These are phyloP conservation scores for Antrozous pallidus DNA, from an alignment of 2,797 vertebrate species.

Conservation along the genomic window DNA sequence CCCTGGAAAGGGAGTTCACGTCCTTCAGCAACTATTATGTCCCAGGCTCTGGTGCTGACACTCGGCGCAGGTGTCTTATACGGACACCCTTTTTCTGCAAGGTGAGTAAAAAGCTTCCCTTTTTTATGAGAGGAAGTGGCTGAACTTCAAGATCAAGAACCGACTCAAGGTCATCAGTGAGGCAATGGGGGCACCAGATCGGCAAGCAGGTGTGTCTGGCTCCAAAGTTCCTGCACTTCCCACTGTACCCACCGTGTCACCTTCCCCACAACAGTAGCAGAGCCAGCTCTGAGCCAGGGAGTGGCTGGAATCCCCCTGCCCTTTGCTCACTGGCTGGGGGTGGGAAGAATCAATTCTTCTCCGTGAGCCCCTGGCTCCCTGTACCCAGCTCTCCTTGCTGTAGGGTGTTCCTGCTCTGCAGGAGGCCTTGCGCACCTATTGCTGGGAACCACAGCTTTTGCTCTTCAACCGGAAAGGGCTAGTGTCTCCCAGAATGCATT, in stretches of 20 bases:
- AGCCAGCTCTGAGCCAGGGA: neutral
- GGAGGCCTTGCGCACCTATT: too few species aligned
- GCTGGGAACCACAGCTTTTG: neutral
- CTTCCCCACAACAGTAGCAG: neutral
- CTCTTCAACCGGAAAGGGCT: neutral
- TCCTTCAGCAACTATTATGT: neutral
- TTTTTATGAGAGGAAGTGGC: neutral
- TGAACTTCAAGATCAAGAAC: neutral
- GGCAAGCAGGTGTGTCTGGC: neutral
- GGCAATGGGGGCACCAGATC: too few species aligned
- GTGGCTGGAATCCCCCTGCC: fast-evolving
- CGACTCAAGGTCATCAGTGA: neutral
- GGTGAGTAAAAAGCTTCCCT: neutral
- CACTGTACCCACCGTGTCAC: too few species aligned
- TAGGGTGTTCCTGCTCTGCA: neutral
- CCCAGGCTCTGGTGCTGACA: neutral
- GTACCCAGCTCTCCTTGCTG: neutral
- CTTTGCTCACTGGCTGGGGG: neutral
- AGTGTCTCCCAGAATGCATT: neutral
- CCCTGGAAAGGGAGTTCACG: neutral
- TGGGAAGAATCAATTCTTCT: neutral
- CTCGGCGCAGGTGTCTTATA: too few species aligned
- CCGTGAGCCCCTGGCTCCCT: neutral
- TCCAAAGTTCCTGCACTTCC: fast-evolving
- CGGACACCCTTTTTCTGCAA: too few species aligned